Evolutionary conservation across 1,140 invertebrate genomes (phyloP), one percentile per base, ranked within the genome.

Genomic region (Bathynomus jamesi): DNA sequence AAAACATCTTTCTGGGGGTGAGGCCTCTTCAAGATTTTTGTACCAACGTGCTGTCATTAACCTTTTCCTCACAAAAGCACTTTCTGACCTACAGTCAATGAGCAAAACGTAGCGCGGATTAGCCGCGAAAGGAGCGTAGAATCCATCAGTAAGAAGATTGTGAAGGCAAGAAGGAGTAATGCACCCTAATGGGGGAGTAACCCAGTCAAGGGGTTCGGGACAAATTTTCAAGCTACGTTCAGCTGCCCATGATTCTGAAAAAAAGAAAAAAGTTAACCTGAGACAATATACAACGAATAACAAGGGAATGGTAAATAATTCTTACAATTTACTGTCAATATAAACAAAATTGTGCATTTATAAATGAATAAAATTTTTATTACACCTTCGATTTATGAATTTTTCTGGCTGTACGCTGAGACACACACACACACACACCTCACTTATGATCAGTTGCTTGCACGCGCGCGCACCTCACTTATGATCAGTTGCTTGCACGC

Each of bases 81-180:
- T 70, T 61, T 78, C 75, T 8, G 74, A 70, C 10, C 80, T 69
- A 61, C 74, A 75, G 76, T 81, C 80, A 21, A 80, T 72, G 13
- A 81, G 46, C 61, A 81, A 67, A 28, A 81, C 73, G 75, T 81
- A 81, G 60, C 77, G 65, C 8, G 79, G 80, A 65, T 81, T 80
- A 61, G 78, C 74, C 21, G 79, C 76, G 72, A 78, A 80, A 0
- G 80, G 80, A 10, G 80, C 80, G 65, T 81, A 80, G 61, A 80
- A 81, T 29, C 80, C 80, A 73, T 81, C 80, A 53, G 79, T 80
- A 64, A 81, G 78, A 24, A 80, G 73, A 71, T 81, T 81, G 69
- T 81, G 80, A 60, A 81, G 76, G 11, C 65, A 28, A 1, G 70
- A 68, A 11, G 72, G 69, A 25, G 76, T 77, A 24, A 77, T 69